Base-by-base conservation (phyloP, 2,888 invertebrate species). In the Drosophila demipolita region DNA sequence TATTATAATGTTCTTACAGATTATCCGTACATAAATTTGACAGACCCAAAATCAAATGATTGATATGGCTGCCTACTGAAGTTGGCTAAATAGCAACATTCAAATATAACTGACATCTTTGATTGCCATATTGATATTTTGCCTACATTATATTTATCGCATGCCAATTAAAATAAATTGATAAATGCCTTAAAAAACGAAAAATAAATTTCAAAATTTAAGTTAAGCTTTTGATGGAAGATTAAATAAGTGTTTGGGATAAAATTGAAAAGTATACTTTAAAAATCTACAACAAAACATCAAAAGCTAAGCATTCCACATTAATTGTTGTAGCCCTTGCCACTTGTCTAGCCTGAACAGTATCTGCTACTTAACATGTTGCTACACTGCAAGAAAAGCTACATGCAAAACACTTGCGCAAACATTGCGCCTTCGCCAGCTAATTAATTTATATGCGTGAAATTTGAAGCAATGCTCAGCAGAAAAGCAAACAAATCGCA, bases 371-470 rank as follows among this genome's bases (percentile, higher is more conserved):
- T 9, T 53, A 2, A 38, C n/a, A 23, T 11, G 36, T 6, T 36
- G 17, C 11, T 36, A 26, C 54, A 26, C n/a, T 3, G 26, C 29
- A 40, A 29, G 26, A 40, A 26, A 40, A 32, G 1, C 40, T 6
- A 0, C 48, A 66, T 68, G 63, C 45, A 52, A 61, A 55, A 60
- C 23, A 48, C 65, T 45, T 38, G 23, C 29, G 59, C 15, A 71
- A 49, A 48, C 40, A 36, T 52, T 6, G 20, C 66, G 78, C 71
- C 65, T 32, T 49, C 5, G 4, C 38, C 50, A 53, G 71, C 81
- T 87, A 87, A 87, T 87, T 87, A 83, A 82, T 87, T 87, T 78
- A 73, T 82, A 85, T 80, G 87, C 77, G 80, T 84, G 71, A 87
- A 86, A 88, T 87, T 85, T 80, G 80, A 79, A 68, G 79, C 84